Evolutionary conservation across 2,797 vertebrate genomes (phyloP), one percentile per base, ranked within the genome.

Genomic region (Salmo trutta): DNA sequence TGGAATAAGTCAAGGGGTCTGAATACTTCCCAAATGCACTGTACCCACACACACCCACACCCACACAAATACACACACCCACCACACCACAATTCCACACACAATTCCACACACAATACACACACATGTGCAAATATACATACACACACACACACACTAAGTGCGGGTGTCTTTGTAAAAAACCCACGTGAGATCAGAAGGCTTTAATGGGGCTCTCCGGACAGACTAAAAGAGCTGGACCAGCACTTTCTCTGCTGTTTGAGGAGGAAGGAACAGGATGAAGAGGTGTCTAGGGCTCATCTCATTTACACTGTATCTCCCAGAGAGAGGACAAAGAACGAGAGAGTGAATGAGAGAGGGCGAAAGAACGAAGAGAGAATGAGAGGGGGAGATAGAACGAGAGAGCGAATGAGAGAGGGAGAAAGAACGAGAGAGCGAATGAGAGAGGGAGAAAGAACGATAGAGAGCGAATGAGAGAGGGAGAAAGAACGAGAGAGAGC

Each of bases 191-290:
- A 56, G 33, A 77, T 65, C 41, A 62, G 36, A 19, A 47, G 75
- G 64, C 75, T 86, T 80, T 82, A 73, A 82, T 74, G 51, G 29
- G 73, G 64, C 78, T 77, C 79, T 74, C 31, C 41, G 12, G 41
- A 47, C 77, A 78, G 78, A 75, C 79, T 65, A 47, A 68, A 76
- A 82, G 47, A 79, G 81, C 76, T 78, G 76, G 77, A 74, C 80
- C 78, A 80, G 65, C 78, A 79, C 71, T 85, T 89, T 81, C 27
- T 72, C 77, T 29, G 73, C 51, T 71, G 56, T 64, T 70, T 21
- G 64, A 76, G 29, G 68, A 71, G 21, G 53, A 56, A 24, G 14
- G 19, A 21, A 21, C 53, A 6, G n/a, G n/a, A 69, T 33, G 67
- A 62, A 71, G 36, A 70, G 36, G 51, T n/a, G 67, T 17, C 47